Evolutionary conservation across 2,797 vertebrate genomes (phyloP).

Genomic region (Coluber constrictor): DNA sequence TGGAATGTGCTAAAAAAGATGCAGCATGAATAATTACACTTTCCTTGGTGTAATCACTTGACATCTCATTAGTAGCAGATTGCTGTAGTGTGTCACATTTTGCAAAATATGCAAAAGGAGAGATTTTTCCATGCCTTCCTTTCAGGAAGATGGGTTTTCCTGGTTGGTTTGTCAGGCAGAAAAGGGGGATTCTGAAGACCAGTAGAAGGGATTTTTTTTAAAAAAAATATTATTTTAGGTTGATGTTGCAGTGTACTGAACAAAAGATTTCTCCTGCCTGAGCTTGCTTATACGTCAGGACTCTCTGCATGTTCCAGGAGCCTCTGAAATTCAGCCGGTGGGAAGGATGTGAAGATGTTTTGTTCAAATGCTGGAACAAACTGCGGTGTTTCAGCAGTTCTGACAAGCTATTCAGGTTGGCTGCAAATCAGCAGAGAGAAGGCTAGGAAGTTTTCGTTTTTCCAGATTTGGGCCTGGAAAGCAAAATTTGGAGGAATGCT

Average conservation of each 20-base stretch:
- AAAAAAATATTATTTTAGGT: not conserved
- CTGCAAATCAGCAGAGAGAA: not conserved
- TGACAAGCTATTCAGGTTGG: not conserved
- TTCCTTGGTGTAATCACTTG: constrained; percentile 46
- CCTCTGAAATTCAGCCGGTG: not conserved
- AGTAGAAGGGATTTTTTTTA: constrained; percentile 4
- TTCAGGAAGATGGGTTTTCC: constrained; percentile 50
- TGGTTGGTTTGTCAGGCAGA: constrained; percentile 31
- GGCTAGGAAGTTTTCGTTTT: not conserved
- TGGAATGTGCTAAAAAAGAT: not conserved
- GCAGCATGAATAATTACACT: constrained; percentile 44
- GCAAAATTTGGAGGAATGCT: not conserved
- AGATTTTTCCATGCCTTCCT: constrained; percentile 46
- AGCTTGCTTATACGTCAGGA: no score
- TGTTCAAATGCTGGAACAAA: not conserved
- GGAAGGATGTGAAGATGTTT: not conserved
- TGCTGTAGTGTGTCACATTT: constrained; percentile 51
- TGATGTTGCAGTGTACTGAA: not conserved
- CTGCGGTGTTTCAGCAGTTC: not conserved
- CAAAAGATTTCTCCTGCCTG: not conserved
- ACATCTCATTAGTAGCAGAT: constrained; percentile 48
- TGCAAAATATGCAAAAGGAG: constrained; percentile 48
- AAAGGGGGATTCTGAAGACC: constrained; percentile 41
- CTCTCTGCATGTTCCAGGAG: not conserved
- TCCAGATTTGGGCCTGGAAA: not conserved